Conservation (phyloP, 2,888 invertebrate species). For the Papilio gigon region DNA sequence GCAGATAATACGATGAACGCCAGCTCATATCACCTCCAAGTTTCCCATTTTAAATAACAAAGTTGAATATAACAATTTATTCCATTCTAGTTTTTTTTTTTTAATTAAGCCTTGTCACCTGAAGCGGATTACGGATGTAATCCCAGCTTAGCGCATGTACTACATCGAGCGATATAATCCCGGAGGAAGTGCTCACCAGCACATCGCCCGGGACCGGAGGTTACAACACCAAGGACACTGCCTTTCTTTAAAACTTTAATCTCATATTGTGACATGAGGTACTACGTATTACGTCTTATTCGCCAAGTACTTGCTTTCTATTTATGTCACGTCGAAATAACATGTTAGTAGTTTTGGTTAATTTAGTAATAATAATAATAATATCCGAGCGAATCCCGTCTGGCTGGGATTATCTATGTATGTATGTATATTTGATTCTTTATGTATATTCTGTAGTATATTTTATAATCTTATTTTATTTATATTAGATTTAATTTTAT, state of each 20-base stretch:
- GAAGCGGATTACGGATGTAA: conserved; percentile 38
- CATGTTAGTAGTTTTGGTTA: no score
- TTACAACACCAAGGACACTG: conserved; percentile 22
- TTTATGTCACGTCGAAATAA: no score
- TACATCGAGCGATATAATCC: conserved; percentile 31
- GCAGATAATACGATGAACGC: no score
- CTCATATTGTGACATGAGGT: background rate
- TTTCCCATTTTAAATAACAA: background rate
- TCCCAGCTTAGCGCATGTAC: conserved; percentile 31
- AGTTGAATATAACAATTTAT: conserved; percentile 31
- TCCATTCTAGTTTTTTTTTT: conserved; percentile 4
- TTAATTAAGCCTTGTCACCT: conserved; percentile 37
- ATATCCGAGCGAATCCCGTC: no score
- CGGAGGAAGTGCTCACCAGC: conserved; percentile 26
- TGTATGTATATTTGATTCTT: no score
- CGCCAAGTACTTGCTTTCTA: background rate
- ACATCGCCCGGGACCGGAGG: conserved; percentile 11
- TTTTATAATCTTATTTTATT: no score
- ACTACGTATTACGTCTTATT: background rate
- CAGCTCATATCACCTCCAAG: no score
- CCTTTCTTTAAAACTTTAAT: conserved; percentile 5
- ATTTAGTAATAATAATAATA: no score
- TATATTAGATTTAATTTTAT: no score
- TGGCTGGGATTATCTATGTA: no score
- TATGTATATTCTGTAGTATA: no score